phyloP scores from a whole-genome alignment of 2,113 vertebrate species.

The Pseudorasbora parva region DNA sequence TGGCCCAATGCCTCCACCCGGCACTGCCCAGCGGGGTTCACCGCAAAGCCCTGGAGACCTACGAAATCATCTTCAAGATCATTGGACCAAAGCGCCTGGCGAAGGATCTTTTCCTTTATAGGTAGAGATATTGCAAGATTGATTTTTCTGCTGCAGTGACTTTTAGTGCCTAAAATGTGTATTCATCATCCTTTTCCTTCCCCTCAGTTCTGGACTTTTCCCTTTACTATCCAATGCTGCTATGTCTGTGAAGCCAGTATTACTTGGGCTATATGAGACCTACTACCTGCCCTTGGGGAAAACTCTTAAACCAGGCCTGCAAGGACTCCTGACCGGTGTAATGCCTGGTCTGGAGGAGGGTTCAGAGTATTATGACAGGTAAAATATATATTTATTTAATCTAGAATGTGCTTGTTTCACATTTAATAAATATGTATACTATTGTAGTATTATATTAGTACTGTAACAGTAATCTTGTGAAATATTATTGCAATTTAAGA shows the following conservation, averaged over 20 bases:
- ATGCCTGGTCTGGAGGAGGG: constrained; percentile 96
- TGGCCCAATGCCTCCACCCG: constrained; percentile 98
- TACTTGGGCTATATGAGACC: constrained; percentile 94
- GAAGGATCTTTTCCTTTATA: constrained; percentile 98
- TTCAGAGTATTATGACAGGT: constrained; percentile 98
- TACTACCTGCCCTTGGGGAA: constrained; percentile 97
- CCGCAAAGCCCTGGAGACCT: constrained; percentile 97
- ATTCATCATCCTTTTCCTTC: background rate
- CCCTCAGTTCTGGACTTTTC: constrained; percentile 92
- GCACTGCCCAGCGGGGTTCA: constrained; percentile 97
- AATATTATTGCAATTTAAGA: background rate
- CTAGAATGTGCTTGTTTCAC: background rate
- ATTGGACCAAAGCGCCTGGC: constrained; percentile 98
- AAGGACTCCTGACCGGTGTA: constrained; percentile 94
- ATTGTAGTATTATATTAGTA: background rate
- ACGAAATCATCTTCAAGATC: constrained; percentile 99
- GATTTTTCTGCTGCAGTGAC: constrained; percentile 5
- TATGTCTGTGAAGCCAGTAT: constrained; percentile 97
- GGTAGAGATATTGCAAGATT: constrained; percentile 72
- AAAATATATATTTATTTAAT: constrained; percentile 49
- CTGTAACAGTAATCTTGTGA: background rate
- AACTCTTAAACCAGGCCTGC: constrained; percentile 95
- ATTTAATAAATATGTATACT: background rate
- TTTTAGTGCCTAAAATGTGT: background rate
- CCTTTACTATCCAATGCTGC: constrained; percentile 97